Evolutionary conservation across 2,888 invertebrate genomes (phyloP), one percentile per base, ranked within the genome.

Genomic region (Megamerina dolium): DNA sequence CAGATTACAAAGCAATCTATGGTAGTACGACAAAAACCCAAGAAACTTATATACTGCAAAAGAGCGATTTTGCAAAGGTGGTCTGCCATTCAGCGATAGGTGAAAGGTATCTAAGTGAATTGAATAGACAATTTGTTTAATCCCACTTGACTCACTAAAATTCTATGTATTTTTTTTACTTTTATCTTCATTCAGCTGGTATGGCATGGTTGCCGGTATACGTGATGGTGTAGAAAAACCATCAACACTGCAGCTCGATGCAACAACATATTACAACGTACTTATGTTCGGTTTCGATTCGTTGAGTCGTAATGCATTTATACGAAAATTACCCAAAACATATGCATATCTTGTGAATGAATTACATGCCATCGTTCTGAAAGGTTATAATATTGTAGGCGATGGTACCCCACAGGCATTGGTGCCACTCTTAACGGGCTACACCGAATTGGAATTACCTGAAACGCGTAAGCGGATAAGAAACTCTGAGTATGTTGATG

Each of bases 221-320:
- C 61, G 68, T 3, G 68, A 68, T 49, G 59, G 63, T 12, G 60
- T 82, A 5, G 26, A 46, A 14, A 43, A 45, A 29, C 40, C 47
- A 13, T 38, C 46, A 16, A 26, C 14, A 2, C 38, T 37, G 16
- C 34, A 9, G n/a, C 38, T 31, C 4, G 19, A 34, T 21, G 9
- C 27, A 6, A 27, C 43, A 9, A 38, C 38, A 6, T 58, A 61
- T 20, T 76, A 41, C 59, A 89, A 88, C 64, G 81, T 92, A 0
- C 67, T 93, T 0, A 88, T 92, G 75, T 80, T 91, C 50, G 92
- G 90, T 1, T 86, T 89, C 57, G 94, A 95, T 70, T 93, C 94
- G 0, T 70, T 94, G 1, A 89, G 93, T 1, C 78, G 83, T 37
- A 85, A 88, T 70, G 83, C 86, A 8, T 89, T 87, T 59, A 82